These are phyloP conservation scores for Muscina levida DNA, from an alignment of 2,888 invertebrate genomes.

Conservation along the genomic window DNA sequence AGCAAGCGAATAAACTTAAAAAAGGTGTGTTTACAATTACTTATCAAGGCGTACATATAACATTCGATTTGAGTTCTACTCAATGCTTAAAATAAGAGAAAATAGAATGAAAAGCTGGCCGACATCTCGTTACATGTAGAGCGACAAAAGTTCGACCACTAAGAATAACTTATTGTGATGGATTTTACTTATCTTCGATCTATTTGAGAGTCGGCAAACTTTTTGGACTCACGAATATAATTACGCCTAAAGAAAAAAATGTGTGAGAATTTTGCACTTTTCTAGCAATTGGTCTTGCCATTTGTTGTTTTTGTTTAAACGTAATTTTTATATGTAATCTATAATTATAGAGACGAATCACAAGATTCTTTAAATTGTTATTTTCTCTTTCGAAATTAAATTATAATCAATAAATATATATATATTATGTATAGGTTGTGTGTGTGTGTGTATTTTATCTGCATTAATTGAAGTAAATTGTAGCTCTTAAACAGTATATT, in stretches of 20 bases:
- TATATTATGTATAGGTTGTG: slow-evolving; percentile 64
- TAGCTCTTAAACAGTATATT: slow-evolving; percentile 72
- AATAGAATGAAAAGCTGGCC: slow-evolving; percentile 44
- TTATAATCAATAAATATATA: slow-evolving; percentile 72
- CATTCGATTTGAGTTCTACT: slow-evolving; percentile 62
- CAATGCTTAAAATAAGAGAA: slow-evolving; percentile 56
- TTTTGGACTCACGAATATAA: slow-evolving; percentile 43
- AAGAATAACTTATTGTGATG: slow-evolving; percentile 11
- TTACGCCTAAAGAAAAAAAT: slow-evolving; percentile 52
- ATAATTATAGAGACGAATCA: slow-evolving; percentile 56
- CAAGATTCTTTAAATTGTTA: slow-evolving; percentile 53
- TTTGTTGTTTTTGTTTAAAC: slow-evolving; percentile 48
- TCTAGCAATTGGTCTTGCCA: slow-evolving; percentile 53
- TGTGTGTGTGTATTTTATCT: slow-evolving; percentile 64
- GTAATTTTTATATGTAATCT: slow-evolving; percentile 53
- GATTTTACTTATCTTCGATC: background rate
- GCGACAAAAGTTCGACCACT: background rate
- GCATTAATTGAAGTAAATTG: slow-evolving; percentile 69
- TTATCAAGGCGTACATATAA: slow-evolving; percentile 60
- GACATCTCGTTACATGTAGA: background rate
- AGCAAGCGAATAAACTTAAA: slow-evolving; percentile 56
- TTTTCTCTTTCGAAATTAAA: slow-evolving; percentile 62
- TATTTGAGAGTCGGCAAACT: slow-evolving; percentile 35
- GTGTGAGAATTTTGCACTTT: slow-evolving; percentile 48
- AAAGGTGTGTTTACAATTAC: slow-evolving; percentile 54